phyloP scores from a whole-genome alignment of 2,797 vertebrate species.

The Champsocephalus gunnari region DNA sequence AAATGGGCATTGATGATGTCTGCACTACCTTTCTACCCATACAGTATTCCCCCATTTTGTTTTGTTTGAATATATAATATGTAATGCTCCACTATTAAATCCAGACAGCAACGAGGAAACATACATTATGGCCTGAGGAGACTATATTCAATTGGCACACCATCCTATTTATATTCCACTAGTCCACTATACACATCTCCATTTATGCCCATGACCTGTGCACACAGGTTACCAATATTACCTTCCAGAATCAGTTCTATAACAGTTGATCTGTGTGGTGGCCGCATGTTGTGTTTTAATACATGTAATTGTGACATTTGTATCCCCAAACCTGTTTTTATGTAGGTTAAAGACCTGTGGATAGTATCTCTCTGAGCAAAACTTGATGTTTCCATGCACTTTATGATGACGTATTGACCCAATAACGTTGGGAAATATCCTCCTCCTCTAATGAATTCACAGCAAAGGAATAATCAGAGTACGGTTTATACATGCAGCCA shows the following conservation, averaged over 20 bases:
- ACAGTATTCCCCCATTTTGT: neutral
- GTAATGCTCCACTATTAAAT: neutral
- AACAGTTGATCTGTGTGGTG: neutral
- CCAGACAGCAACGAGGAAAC: conserved; percentile 9
- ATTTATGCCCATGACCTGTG: conserved; percentile 3
- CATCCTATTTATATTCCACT: conserved; percentile 30
- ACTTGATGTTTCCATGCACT: conserved; percentile 14
- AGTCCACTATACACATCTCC: neutral
- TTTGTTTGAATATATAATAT: too few species aligned
- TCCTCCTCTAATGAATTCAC: neutral
- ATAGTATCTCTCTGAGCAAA: conserved; percentile 17
- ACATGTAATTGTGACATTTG: neutral
- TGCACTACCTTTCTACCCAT: conserved; percentile 1
- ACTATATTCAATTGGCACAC: conserved; percentile 40
- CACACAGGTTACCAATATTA: neutral
- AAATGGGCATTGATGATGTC: too few species aligned
- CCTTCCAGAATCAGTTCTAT: neutral
- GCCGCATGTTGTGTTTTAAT: neutral
- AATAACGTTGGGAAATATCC: neutral
- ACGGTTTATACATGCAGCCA: neutral
- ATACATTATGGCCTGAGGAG: neutral
- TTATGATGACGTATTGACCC: conserved; percentile 6
- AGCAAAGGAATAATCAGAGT: neutral
- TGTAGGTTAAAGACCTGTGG: neutral
- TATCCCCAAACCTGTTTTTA: neutral